A percentile compares a stretch with the other conserved stretches of the same genome.
phyloP scores from a whole-genome alignment of 2,888 invertebrate genomes.

The Xestoiulus laeticollis region DNA sequence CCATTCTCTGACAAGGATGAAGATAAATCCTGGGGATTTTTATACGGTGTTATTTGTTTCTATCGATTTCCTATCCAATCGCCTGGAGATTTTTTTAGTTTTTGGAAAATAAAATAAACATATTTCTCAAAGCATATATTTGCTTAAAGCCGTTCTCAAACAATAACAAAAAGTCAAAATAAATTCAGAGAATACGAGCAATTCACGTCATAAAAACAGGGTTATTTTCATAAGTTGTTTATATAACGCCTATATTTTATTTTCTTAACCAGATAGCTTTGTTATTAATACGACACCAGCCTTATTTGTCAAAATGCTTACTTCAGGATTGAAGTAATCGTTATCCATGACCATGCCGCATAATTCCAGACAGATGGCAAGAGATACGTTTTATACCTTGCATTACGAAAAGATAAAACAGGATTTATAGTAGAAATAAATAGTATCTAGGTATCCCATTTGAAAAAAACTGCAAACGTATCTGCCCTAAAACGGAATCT shows the following conservation, averaged over 20 bases:
- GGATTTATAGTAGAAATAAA: conserved; percentile 13
- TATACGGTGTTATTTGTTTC: conserved; percentile 1
- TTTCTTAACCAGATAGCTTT: conserved; percentile 13
- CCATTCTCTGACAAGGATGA: not conserved
- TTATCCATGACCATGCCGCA: not conserved
- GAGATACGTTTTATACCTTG: not conserved
- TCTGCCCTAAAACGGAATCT: not conserved
- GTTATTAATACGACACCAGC: not conserved
- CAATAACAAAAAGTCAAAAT: not conserved
- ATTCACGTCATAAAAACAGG: not conserved
- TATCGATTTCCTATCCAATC: conserved; percentile 7
- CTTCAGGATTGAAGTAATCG: not conserved
- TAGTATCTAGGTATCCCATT: not conserved
- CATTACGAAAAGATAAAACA: conserved; percentile 10
- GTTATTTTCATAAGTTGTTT: not conserved
- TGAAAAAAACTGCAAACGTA: not conserved
- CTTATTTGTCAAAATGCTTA: conserved; percentile 28
- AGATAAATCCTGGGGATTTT: not conserved
- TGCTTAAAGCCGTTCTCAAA: not conserved
- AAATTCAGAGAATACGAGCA: not conserved
- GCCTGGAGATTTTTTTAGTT: not conserved
- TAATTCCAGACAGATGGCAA: conserved; percentile 28
- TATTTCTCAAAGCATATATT: not conserved
- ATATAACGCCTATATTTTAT: not conserved
- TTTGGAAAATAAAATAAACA: not conserved